Evolutionary conservation across 1,140 invertebrate genomes (phyloP), one percentile per base, ranked within the genome.

Genomic region (Scaptomyza hsui): DNA sequence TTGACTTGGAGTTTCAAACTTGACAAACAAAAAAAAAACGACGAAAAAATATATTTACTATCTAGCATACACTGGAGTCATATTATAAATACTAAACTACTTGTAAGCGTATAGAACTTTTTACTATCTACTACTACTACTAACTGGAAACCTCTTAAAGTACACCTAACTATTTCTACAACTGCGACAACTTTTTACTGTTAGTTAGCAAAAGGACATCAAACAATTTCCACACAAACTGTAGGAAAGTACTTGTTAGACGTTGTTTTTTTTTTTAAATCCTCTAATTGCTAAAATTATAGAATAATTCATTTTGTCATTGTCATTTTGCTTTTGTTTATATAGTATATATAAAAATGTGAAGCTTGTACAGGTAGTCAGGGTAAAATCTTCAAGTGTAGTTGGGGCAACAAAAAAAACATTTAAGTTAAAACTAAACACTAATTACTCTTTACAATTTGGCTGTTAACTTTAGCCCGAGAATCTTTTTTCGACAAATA

Each of bases 1-100:
- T 63, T 57, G 79, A 82, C 80, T 77, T 70, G 69, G 73, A 81
- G 81, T 85, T 85, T 85, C 81, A 86, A 86, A 86, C 67, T 80
- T 69, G 29, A 21, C 24, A 44, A 45, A 24, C n/a, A 37, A 24
- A 71, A 61, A 41, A 12, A 24, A 72, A 59, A 61, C 64, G 19
- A 68, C 68, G 42, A 56, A 57, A 71, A 60, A 53, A 37, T 41
- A 56, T 64, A 65, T 77, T 56, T 61, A 62, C 37, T 53, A 24
- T 57, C 49, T 53, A 77, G 42, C 65, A 53, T 62, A 78, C 55
- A 68, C 62, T 64, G 63, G 44, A 60, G 65, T 64, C 64, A 59
- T 61, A 57, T 74, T 72, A 57, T 37, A 56, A 48, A 64, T 44
- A 51, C 68, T 13, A 64, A 57, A 57, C 18, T 71, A 79, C 39